phyloP scores from a whole-genome alignment of 1,140 invertebrate genomes.

The Drosophila biarmipes region DNA sequence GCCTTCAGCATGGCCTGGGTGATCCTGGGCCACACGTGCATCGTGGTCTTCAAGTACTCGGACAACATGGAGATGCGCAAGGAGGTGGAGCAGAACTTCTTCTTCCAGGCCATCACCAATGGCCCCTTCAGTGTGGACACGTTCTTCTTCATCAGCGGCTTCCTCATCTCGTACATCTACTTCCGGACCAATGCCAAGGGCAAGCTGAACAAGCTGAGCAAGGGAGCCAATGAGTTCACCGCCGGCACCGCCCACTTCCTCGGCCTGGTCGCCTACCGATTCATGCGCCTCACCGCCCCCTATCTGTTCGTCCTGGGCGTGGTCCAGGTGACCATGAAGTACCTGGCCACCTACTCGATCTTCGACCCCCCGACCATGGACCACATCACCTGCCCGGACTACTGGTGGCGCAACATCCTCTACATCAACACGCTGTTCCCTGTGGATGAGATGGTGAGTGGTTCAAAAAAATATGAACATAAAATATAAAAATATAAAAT shows the following conservation, averaged over 20 bases:
- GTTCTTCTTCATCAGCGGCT: constrained; percentile 93
- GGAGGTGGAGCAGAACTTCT: constrained; percentile 91
- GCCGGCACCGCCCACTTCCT: constrained; percentile 90
- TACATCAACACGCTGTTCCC: constrained; percentile 94
- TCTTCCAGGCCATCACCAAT: constrained; percentile 93
- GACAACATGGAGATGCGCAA: constrained; percentile 93
- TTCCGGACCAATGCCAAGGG: constrained; percentile 92
- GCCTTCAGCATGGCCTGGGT: constrained; percentile 97
- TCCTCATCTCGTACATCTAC: constrained; percentile 93
- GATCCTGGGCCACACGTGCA: constrained; percentile 95
- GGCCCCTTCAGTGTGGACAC: constrained; percentile 96
- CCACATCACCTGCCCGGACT: constrained; percentile 92
- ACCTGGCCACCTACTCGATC: constrained; percentile 91
- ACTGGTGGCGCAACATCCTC: constrained; percentile 94
- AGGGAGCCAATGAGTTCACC: constrained; percentile 89
- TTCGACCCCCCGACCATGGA: constrained; percentile 92
- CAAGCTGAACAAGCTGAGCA: constrained; percentile 90
- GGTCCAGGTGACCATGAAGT: constrained; percentile 92
- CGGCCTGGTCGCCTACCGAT: constrained; percentile 92
- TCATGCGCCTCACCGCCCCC: constrained; percentile 92
- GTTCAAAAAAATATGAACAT: not conserved
- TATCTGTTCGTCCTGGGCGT: constrained; percentile 93
- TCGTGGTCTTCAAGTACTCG: constrained; percentile 93
- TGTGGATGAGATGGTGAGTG: constrained; percentile 92
- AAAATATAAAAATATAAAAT: not conserved